Base-by-base conservation (phyloP, 2,113 vertebrate genomes). In the Sinocyclocheilus grahami region DNA sequence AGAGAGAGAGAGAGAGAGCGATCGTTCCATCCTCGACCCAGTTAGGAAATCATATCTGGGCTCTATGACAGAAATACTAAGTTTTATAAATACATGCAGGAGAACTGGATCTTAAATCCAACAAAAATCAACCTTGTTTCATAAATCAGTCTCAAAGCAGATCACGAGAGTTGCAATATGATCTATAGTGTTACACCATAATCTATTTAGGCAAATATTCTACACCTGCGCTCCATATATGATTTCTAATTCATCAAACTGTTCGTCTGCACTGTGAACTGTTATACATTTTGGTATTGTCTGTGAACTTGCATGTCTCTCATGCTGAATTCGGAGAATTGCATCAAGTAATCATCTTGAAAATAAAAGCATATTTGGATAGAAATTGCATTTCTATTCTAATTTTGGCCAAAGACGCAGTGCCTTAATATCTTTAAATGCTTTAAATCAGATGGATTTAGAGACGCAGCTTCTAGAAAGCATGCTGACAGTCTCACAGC, bases 21-120 rank as follows among this genome's bases (percentile, higher is more conserved):
- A 78, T 55, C 1, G 24, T 11, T 78, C 42, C 76, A 58, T 53
- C 48, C 51, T 78, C 24, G 27, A 7, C 48, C 48, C 75, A 53
- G 76, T 78, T 55, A 78, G 48, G 24, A 33, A 78, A 78, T 78
- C 76, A 74, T 22, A 42, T 74, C 71, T 74, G 20, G 18, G 37
- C 37, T 74, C 71, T 12, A 74, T 11, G 37, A 74, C 53, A 74
- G 22, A n/a, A 74, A 22, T 3, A 76, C 74, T 51, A 24, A 42
- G n/a, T 14, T 14, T 55, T 78, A 30, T 33, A 55, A 55, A 78
- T 33, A 58, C 76, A 55, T 78, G 48, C 48, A 46, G 20, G 37
- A 78, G 24, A 78, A 30, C 51, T 78, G 24, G 2, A 22, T 27
- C 14, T 33, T 58, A 58, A 78, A 53, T 74, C 42, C 20, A 13